Base-by-base conservation (phyloP, 2,113 vertebrate genomes). In the Mastomys coucha region DNA sequence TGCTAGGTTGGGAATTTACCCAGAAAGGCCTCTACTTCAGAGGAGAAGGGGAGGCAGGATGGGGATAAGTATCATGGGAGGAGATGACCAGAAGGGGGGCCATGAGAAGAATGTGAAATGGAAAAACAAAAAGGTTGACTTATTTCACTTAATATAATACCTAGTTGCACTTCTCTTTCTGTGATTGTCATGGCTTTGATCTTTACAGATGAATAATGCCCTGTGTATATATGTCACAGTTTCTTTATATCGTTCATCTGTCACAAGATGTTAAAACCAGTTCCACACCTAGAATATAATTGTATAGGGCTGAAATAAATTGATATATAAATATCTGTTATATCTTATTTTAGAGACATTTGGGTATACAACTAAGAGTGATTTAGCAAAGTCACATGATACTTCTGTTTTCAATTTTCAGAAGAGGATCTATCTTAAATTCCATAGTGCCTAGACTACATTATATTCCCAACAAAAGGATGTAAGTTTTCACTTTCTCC, bases 31-130 rank as follows among this genome's bases (percentile, higher is more conserved):
- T 65, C 9, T 9, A 28, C 10, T 10, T 65, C 65, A 65, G 65
- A 69, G 1, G 67, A 69, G 31, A 69, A 16, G 12, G 31, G 67
- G 65, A 67, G 28, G 5, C 67, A 69, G 5, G 4, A 69, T 5
- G 1, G 13, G 31, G 31, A 4, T 0, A 13, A 33, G 4, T 28
- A 69, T 14, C 13, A 0, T 67, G 28, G 11, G 28, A 31, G 28
- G 65, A 28, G 1, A 33, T 69, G 31, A 69, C 31, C 13, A 69
- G 67, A 12, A 33, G 13, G 3, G 28, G 4, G 28, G 4, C 67
- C 33, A 7, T 69, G 26, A 33, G 31, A 31, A 69, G 67, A 69
- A 69, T 33, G 3, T 33, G 33, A 69, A 69, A 12, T 69, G 31
- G 31, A 69, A 69, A 70, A 69, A 70, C 13, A 70, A 70, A 73